Evolutionary conservation across 2,888 invertebrate genomes (phyloP).

Genomic region (Cantharis flavilabris): DNA sequence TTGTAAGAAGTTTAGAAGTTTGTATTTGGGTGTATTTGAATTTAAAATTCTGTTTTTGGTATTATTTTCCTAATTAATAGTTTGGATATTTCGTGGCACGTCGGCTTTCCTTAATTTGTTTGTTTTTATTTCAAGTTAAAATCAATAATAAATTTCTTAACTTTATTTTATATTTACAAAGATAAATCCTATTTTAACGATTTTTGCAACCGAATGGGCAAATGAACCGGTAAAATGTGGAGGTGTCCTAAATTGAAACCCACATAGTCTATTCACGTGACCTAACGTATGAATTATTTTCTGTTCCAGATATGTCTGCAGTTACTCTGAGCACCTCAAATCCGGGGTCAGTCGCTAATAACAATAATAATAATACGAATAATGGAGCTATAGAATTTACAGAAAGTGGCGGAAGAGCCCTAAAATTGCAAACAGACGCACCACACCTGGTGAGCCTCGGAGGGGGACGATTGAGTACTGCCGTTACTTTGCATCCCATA

Average conservation of each 20-base stretch:
- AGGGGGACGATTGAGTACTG: constrained; percentile 86
- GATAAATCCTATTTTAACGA: not conserved
- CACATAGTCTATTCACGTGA: not conserved
- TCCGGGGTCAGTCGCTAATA: constrained; percentile 3
- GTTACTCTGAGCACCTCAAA: constrained; percentile 28
- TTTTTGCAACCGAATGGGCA: not conserved
- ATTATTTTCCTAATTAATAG: too few species aligned
- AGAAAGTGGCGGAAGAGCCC: constrained; percentile 59
- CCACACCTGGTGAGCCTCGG: constrained; percentile 92
- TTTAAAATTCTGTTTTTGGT: too few species aligned
- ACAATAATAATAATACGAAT: constrained; percentile 8
- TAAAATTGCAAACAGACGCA: constrained; percentile 75
- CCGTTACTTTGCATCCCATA: constrained; percentile 89
- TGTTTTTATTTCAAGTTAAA: not conserved
- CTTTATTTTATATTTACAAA: not conserved
- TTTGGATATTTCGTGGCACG: too few species aligned
- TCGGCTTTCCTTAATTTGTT: not conserved
- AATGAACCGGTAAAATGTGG: not conserved
- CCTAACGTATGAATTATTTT: not conserved
- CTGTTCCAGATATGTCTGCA: constrained; percentile 40
- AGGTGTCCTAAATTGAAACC: not conserved
- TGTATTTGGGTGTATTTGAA: too few species aligned
- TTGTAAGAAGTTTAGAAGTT: too few species aligned
- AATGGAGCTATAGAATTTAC: constrained; percentile 42
- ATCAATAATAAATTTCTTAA: not conserved